phyloP scores from a whole-genome alignment of 2,888 invertebrate species.

The Chalcis sispes region DNA sequence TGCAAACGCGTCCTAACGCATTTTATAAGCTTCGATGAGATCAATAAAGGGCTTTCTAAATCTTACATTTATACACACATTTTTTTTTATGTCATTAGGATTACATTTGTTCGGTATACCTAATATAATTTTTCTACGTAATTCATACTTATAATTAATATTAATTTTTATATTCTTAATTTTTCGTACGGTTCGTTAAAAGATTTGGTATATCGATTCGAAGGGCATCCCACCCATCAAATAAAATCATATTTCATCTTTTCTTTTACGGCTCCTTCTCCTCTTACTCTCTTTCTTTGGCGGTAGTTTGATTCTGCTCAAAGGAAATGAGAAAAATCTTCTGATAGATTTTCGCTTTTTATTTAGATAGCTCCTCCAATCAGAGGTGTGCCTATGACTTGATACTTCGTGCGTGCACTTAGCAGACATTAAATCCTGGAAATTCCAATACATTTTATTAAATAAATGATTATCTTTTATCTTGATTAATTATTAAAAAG shows the following conservation, averaged over 20 bases:
- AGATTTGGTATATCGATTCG: slow-evolving; percentile 57
- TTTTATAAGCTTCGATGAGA: slow-evolving; percentile 56
- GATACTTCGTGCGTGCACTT: slow-evolving; percentile 61
- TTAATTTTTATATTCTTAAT: slow-evolving; percentile 43
- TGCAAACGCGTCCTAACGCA: slow-evolving; percentile 35
- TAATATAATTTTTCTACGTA: slow-evolving; percentile 46
- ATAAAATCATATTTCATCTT: slow-evolving; percentile 56
- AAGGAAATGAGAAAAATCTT: slow-evolving; percentile 73
- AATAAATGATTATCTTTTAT: no score
- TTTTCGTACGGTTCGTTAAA: slow-evolving; percentile 50
- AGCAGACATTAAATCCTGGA: slow-evolving; percentile 62
- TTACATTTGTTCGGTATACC: slow-evolving; percentile 51
- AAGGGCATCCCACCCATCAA: slow-evolving; percentile 28
- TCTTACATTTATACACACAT: slow-evolving; percentile 58
- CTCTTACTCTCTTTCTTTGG: slow-evolving; percentile 68
- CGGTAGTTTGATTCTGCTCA: slow-evolving; percentile 76
- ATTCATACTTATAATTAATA: slow-evolving; percentile 26
- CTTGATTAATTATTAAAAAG: background rate
- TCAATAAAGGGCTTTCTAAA: slow-evolving; percentile 58
- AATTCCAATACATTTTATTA: background rate
- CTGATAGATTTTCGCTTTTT: slow-evolving; percentile 74
- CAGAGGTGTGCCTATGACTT: slow-evolving; percentile 52
- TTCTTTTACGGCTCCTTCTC: slow-evolving; percentile 39
- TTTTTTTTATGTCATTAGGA: slow-evolving; percentile 52
- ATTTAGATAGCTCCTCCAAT: slow-evolving; percentile 70